These are phyloP conservation scores for Syrmaticus mikado DNA, from an alignment of 2,113 vertebrate genomes.

Conservation along the genomic window DNA sequence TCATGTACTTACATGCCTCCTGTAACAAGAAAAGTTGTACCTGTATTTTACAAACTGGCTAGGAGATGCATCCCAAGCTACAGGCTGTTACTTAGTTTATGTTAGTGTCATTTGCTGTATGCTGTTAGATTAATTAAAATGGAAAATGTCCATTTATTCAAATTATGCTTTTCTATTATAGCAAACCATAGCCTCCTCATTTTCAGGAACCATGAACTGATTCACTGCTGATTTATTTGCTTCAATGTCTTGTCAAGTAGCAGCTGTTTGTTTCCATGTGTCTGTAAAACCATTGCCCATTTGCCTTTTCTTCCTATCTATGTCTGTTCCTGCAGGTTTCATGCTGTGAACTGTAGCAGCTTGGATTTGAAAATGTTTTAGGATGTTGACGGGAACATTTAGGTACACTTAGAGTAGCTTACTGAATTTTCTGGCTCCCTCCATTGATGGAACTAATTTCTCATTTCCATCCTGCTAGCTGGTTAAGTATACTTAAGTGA, in stretches of 20 bases:
- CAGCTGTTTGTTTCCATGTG: neutral
- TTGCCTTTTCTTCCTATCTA: neutral
- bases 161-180: neutral
- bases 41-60: neutral
- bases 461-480: neutral
- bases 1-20: neutral
- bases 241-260: neutral
- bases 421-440: neutral
- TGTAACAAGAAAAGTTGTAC: neutral
- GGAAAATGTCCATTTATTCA: neutral
- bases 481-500: neutral
- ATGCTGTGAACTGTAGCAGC: neutral
- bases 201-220: neutral
- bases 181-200: neutral
- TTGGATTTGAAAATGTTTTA: neutral
- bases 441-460: neutral
- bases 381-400: neutral
- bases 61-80: neutral
- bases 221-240: neutral
- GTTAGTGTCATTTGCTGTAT: neutral
- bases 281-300: neutral
- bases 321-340: neutral
- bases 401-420: neutral
- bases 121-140: neutral
- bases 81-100: neutral